Percentiles rank a stretch among this genome's conserved stretches.
These are phyloP conservation scores for Andricus curvator DNA, from an alignment of 2,888 invertebrate species.

Conservation along the genomic window DNA sequence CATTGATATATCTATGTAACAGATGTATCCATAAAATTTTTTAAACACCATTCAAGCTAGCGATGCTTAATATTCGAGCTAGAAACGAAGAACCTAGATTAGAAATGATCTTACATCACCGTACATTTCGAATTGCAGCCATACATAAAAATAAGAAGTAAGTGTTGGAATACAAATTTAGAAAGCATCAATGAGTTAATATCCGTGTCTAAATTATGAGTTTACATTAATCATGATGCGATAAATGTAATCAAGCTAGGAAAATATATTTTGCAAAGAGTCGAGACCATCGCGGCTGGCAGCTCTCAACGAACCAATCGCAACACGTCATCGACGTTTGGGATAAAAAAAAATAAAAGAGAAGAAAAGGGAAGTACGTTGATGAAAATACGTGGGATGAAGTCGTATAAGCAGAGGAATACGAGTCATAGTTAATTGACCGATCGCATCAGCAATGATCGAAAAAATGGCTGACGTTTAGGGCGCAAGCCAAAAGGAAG, in stretches of 20 bases:
- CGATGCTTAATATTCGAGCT: background rate
- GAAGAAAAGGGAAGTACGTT: background rate
- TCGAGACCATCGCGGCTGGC: conserved; percentile 57
- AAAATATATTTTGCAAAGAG: conserved; percentile 49
- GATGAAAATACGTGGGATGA: conserved; percentile 31
- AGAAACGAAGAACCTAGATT: background rate
- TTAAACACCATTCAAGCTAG: background rate
- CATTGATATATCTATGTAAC: background rate
- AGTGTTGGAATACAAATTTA: background rate
- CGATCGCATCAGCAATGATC: conserved; percentile 48
- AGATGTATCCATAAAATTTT: background rate
- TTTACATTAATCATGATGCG: background rate
- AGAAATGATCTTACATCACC: background rate
- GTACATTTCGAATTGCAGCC: background rate
- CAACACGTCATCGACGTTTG: conserved; percentile 49
- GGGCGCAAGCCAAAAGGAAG: conserved; percentile 64
- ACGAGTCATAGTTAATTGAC: conserved; percentile 43
- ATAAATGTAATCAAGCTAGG: conserved; percentile 16
- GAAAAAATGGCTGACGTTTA: conserved; percentile 55
- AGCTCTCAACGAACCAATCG: conserved; percentile 64
- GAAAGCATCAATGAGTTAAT: conserved; percentile 37
- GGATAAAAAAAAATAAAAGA: background rate
- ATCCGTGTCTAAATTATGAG: conserved; percentile 29
- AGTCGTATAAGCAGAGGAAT: conserved; percentile 40
- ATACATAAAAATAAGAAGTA: background rate